Base-by-base conservation (phyloP, 1,140 invertebrate species). In the Acyrthosiphon pisum region DNA sequence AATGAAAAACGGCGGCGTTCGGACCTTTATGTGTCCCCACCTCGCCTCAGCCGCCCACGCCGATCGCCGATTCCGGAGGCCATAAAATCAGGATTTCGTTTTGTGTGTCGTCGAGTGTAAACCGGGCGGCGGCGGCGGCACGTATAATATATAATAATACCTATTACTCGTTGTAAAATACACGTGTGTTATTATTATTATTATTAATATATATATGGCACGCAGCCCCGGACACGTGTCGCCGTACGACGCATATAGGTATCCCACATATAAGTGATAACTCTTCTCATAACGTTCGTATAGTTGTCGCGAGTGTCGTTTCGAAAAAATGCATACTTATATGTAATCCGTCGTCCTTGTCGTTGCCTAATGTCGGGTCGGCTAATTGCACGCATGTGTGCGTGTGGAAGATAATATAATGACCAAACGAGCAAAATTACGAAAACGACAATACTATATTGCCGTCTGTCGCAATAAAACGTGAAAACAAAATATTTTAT, bases 51-150 rank as follows among this genome's bases (percentile, higher is more conserved):
- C 18, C 14, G 1, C 48, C 48, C 48, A 50, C 48, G 48, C 60
- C 30, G 60, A 68, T 68, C 60, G 60, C 60, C 56, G 56, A 41
- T 41, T 41, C 41, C 41, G 41, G 84, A 87, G 41, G 11, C 44
- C 84, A 48, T 87, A 48, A 87, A 87, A 87, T 26, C 37, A 14
- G 84, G 84, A 48, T 87, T 48, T 87, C 6, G 84, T 87, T 20
- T 48, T 11, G 30, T 20, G 84, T 46, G 84, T 48, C 44, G 84
- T 48, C 44, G 84, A 46, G 44, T 35, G 30, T 56, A 56, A 56
- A 56, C 56, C 23, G 7, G 9, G 60, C 60, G 30, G 11, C 26
- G 56, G 56, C 30, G 9, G 60, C 60, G 11, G 60, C 30, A 68
- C 60, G 30, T 26, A 56, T 23, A 26, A 3, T 26, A 26, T 60